Conservation (phyloP, 2,113 vertebrate genomes). For the Grallaria varia region DNA sequence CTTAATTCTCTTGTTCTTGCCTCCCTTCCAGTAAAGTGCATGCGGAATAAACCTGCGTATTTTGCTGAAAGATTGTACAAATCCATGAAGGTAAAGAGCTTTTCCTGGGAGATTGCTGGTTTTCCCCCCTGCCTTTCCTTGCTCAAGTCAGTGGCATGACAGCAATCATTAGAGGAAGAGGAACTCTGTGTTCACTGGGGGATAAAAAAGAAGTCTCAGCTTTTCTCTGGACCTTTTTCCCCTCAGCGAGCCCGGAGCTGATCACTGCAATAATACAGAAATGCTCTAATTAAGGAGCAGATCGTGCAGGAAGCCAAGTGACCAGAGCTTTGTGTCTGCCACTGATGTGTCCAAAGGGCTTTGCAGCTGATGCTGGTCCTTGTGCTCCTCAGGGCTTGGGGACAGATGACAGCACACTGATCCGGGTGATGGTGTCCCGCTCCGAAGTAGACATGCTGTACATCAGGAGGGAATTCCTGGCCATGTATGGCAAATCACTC, state of each 20-base stretch:
- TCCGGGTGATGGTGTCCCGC: slow-evolving; percentile 93
- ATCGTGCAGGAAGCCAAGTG: neutral
- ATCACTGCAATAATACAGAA: neutral
- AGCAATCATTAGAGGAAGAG: neutral
- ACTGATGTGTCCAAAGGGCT: neutral
- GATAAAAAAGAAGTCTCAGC: neutral
- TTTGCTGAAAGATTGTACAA: slow-evolving; percentile 94
- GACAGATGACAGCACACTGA: slow-evolving; percentile 88
- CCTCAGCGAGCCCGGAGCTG: neutral
- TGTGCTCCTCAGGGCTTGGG: slow-evolving; percentile 82
- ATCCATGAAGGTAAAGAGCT: slow-evolving; percentile 92
- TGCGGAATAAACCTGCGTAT: slow-evolving; percentile 82
- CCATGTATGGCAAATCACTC: slow-evolving; percentile 89
- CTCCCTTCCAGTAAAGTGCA: slow-evolving; percentile 83
- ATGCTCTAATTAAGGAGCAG: neutral
- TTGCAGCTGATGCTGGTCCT: neutral
- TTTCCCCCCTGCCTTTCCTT: neutral
- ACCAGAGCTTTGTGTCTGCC: neutral
- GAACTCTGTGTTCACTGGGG: neutral
- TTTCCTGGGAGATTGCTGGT: neutral
- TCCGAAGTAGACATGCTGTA: slow-evolving; percentile 92
- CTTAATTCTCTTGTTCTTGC: neutral
- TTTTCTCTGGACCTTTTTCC: neutral
- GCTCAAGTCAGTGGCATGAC: neutral
- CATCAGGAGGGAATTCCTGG: slow-evolving; percentile 87